Evolutionary conservation across 2,797 vertebrate species (phyloP).

Genomic region (Ficedula albicollis): DNA sequence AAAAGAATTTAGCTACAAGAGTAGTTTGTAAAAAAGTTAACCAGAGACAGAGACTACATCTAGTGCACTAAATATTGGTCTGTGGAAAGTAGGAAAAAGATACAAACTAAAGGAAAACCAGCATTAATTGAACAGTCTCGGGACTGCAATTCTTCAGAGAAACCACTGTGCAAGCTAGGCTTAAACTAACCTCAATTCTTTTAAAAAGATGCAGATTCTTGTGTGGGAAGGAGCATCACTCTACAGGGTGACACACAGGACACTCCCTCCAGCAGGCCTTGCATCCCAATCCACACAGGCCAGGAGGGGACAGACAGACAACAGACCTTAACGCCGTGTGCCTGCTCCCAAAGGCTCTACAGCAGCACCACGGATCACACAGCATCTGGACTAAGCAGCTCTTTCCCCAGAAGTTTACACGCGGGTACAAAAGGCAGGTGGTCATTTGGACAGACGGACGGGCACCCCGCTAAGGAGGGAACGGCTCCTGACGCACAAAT

Average conservation of each 20-base stretch:
- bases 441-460: accelerated
- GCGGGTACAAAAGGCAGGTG: accelerated
- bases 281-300: accelerated
- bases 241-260: background rate
- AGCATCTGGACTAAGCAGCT: accelerated
- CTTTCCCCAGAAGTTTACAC: accelerated
- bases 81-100: background rate
- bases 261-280: background rate
- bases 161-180: background rate
- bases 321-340: accelerated
- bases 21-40: background rate
- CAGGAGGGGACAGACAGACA: accelerated
- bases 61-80: accelerated
- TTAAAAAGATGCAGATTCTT: background rate
- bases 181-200: background rate
- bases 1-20: background rate
- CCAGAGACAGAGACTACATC: background rate
- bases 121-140: background rate
- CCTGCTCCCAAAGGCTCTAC: accelerated
- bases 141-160: background rate
- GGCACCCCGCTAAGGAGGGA: background rate
- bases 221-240: background rate
- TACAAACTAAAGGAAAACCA: background rate
- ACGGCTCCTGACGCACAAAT: accelerated
- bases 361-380: background rate